Base-by-base conservation (phyloP, 2,113 vertebrate genomes). In the Anarhynchus alexandrinus region DNA sequence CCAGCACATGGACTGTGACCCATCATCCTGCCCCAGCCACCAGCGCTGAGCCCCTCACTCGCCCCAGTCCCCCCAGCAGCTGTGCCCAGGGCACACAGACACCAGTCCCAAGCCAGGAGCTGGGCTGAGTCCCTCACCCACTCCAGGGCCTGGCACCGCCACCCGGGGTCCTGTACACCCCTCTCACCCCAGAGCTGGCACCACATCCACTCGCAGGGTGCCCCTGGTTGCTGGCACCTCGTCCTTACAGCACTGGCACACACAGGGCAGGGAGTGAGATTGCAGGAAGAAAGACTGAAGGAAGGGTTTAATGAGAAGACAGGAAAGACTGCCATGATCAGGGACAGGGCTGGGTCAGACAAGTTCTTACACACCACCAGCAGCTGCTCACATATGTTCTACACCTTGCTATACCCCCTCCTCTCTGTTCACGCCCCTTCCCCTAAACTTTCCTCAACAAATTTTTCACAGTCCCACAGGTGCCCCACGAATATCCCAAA, bases 401-500 rank as follows among this genome's bases (percentile, higher is more conserved):
- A 23, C 9, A 8, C 43, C 32, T 64, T 78, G 32, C 42, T 42
- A 27, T 38, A 15, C 3, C 7, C 13, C 5, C 16, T 77, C 27
- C 10, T 43, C 18, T 71, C 43, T 58, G 11, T 57, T 70, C 27
- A 22, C 11, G 2, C 10, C 15, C 27, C 16, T 77, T 71, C 43
- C 65, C 15, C 20, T 20, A 13, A 20, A n/a, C 7, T 7, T 57
- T 32, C 45, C 26, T 42, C 22, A 71, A 27, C 7, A 57, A 30
- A 10, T 71, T 67, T 47, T 62, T 12, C 43, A 65, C 2, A 51
- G 10, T 65, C 55, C 30, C 40, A 40, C 36, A 65, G 20, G 6
- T 1, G 3, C 4, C 7, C 11, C 36, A 54, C 3, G 1, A 40
- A 26, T 72, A 52, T 34, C 38, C 21, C 0, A 3, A 11, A 30